Percentiles rank a stretch among this genome's conserved stretches.
phyloP scores from a whole-genome alignment of 2,888 invertebrate species.

The Coenonympha arcania region DNA sequence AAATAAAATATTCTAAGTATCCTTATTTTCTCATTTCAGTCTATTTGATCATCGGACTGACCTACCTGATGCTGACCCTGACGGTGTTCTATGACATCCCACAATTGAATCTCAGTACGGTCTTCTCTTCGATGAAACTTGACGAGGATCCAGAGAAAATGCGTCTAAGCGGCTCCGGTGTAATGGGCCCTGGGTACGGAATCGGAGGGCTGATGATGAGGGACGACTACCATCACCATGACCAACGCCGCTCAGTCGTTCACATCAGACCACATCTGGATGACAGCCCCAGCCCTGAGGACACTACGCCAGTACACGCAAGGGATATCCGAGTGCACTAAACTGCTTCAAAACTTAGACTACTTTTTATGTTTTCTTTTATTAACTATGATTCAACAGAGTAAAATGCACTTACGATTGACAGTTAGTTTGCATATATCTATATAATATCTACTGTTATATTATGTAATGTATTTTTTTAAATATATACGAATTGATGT shows the following conservation, averaged over 20 bases:
- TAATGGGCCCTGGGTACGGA: conserved; percentile 63
- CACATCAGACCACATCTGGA: conserved; percentile 77
- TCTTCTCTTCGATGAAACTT: conserved; percentile 79
- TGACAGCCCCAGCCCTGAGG: conserved; percentile 82
- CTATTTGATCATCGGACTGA: conserved; percentile 85
- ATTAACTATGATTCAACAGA: neutral
- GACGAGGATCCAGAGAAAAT: conserved; percentile 79
- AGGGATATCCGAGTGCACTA: conserved; percentile 73
- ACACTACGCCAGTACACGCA: conserved; percentile 77
- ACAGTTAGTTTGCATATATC: neutral
- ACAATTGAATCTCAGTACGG: conserved; percentile 85
- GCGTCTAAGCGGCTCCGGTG: conserved; percentile 74
- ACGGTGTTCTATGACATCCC: conserved; percentile 92
- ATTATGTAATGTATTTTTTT: neutral
- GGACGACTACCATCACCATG: conserved; percentile 67
- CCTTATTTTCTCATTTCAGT: conserved; percentile 63
- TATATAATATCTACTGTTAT: neutral
- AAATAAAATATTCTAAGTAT: neutral
- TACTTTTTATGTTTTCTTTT: neutral
- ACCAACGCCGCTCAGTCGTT: conserved; percentile 76
- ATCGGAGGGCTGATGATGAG: conserved; percentile 63
- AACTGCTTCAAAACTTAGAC: conserved; percentile 20
- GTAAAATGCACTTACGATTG: conserved; percentile 1
- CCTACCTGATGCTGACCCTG: conserved; percentile 87
- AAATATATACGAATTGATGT: conserved; percentile 1